Base-by-base conservation (phyloP, 64 coral and sea anemone genomes). In the Catalaphyllia jardinei region DNA sequence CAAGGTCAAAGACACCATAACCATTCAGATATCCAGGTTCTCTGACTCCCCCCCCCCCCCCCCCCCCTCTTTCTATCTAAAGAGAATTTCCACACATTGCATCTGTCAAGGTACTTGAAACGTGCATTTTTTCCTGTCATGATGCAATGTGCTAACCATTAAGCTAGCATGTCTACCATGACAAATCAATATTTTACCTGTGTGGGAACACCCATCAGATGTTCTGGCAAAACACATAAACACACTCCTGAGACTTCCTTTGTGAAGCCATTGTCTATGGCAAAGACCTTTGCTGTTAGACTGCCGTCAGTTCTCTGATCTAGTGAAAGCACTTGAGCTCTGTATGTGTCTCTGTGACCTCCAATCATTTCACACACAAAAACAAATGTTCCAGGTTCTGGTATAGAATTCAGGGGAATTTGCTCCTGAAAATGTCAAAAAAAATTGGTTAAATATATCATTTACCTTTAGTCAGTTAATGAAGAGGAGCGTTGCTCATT, bases 251-350 rank as follows among this genome's bases (percentile, higher is more conserved):
- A 75, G 18, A 90, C 77, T 74, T 88, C 69, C 35, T 51, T 61
- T 9, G 87, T 93, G 35, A 90, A 95, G 33, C 93, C 96, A 88
- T 90, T 91, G 79, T 99, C 96, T 16, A 99, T 67, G 22, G 96
- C 96, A 90, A 99, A 93, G 31, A 99, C 90, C 31, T 88, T 89
- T n/a, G 86, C 83, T 42, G 78, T 76, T 13, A 74, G 62, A 4
- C 75, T 59, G 55, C 73, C n/a, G 46, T 88, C 77, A 28, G 24
- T 8, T 0, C 39, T 25, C 55, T 78, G 79, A 35, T 86, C 79
- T 51, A 75, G 35, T 2, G 78, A 81, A 80, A 96, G 82, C 29
- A 99, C 87, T 49, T 87, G 67, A 15, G 81, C 96, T 25, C 96
- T 80, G 79, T 95, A 99, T 0, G 63, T 71, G 20, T 93, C 89